These are phyloP conservation scores for Holacanthus passer DNA, from an alignment of 2,113 vertebrate genomes.

Conservation along the genomic window DNA sequence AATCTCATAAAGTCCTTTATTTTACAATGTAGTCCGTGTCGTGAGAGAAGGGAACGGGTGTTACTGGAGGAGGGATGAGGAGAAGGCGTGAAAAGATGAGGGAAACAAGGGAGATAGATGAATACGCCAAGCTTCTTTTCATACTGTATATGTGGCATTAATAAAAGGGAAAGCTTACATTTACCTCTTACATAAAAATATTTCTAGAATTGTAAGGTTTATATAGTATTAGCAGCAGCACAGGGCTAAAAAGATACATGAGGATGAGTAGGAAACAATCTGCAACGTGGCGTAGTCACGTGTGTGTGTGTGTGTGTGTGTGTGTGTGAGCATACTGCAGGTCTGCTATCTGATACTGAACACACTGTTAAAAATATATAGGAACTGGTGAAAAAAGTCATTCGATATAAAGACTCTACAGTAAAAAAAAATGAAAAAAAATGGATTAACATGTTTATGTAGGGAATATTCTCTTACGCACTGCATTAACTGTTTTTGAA, in stretches of 20 bases:
- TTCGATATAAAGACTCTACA: constrained; percentile 86
- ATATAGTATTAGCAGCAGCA: constrained; percentile 94
- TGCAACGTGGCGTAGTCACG: constrained; percentile 38
- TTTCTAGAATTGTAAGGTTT: constrained; percentile 92
- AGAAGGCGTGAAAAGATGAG: constrained; percentile 58
- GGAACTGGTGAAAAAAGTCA: constrained; percentile 79
- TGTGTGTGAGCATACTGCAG: constrained; percentile 37
- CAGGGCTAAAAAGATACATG: constrained; percentile 87
- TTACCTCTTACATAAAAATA: constrained; percentile 97
- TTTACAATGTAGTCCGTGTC: constrained; percentile 91
- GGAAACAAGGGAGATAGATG: constrained; percentile 87
- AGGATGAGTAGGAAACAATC: constrained; percentile 77
- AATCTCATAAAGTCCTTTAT: constrained; percentile 95
- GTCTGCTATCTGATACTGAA: constrained; percentile 64
- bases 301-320: constrained; percentile 19
- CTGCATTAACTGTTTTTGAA: constrained; percentile 80
- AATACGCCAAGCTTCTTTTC: constrained; percentile 89
- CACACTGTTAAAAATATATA: constrained; percentile 78
- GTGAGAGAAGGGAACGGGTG: constrained; percentile 70
- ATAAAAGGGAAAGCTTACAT: constrained; percentile 96
- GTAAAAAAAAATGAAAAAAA: constrained; percentile 79
- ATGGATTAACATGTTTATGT: constrained; percentile 76
- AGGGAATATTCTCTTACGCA: constrained; percentile 76
- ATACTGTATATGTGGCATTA: constrained; percentile 92
- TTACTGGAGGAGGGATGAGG: constrained; percentile 30